Evolutionary conservation across 2,113 vertebrate species (phyloP).

Genomic region (Centropus bengalensis): DNA sequence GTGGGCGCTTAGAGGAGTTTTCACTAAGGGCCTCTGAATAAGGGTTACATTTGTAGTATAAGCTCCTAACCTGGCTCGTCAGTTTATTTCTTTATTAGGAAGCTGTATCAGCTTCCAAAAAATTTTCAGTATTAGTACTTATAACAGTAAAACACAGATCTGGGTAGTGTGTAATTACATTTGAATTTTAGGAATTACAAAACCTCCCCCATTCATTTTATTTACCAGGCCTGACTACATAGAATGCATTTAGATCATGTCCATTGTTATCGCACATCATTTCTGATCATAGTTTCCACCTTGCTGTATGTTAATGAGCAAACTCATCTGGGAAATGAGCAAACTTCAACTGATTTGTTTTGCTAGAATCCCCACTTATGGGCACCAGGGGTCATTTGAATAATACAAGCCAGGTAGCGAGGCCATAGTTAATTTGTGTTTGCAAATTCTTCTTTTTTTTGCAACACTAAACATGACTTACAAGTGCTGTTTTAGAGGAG

Average conservation of each 20-base stretch:
- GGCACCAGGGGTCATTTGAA: not conserved
- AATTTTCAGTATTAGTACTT: not conserved
- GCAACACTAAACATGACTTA: not conserved
- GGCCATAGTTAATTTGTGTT: not conserved
- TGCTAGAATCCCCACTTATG: not conserved
- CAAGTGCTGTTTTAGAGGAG: not conserved
- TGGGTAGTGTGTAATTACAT: not conserved
- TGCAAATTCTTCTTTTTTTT: not conserved
- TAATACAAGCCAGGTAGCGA: not conserved
- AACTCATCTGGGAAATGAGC: not conserved
- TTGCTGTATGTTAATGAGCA: not conserved
- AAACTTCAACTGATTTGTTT: not conserved
- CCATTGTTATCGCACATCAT: not conserved
- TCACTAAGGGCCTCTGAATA: slow-evolving; percentile 35
- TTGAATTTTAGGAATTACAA: not conserved
- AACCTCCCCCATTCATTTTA: not conserved
- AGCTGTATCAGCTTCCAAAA: not conserved
- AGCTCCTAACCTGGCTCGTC: not conserved
- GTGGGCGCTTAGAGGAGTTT: not conserved
- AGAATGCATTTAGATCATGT: not conserved
- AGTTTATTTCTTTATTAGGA: not conserved
- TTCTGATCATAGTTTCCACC: not conserved
- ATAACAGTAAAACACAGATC: not conserved
- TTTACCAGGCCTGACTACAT: not conserved
- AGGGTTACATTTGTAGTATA: not conserved